These are phyloP conservation scores for Miichthys miiuy DNA, from an alignment of 2,797 vertebrate genomes.

Conservation along the genomic window DNA sequence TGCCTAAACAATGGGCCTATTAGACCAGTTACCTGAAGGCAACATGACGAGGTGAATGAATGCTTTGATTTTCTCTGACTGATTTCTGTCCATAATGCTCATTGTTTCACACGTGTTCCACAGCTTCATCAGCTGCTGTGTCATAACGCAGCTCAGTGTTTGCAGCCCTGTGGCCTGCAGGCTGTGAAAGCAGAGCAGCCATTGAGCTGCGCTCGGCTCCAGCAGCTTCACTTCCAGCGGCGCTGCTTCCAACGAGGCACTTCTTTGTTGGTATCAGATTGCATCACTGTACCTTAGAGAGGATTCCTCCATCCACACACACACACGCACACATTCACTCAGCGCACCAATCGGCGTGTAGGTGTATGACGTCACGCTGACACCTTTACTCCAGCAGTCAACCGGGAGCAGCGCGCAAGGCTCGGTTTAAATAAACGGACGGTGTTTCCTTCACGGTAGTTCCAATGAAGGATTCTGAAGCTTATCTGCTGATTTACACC, in stretches of 20 bases:
- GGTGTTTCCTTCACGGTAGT: no score
- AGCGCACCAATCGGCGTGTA: constrained; percentile 32
- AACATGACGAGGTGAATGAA: not conserved
- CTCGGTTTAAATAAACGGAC: not conserved
- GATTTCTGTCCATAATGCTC: not conserved
- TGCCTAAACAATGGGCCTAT: not conserved
- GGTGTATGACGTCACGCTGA: constrained; percentile 68
- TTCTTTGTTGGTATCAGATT: constrained; percentile 66
- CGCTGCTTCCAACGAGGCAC: constrained; percentile 69
- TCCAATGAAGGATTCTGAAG: no score
- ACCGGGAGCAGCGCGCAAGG: constrained; percentile 28
- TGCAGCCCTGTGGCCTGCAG: constrained; percentile 36
- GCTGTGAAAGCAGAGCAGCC: constrained; percentile 57
- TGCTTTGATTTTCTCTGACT: not conserved
- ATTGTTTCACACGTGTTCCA: constrained; percentile 25
- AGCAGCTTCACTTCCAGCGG: constrained; percentile 32
- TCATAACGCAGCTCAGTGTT: constrained; percentile 59
- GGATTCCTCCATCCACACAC: constrained; percentile 49
- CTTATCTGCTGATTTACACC: not conserved
- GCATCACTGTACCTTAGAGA: constrained; percentile 77
- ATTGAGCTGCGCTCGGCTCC: constrained; percentile 52
- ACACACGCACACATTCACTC: constrained; percentile 11
- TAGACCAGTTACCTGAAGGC: not conserved
- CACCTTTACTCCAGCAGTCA: constrained; percentile 34
- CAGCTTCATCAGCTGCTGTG: constrained; percentile 57